Evolutionary conservation across 2,113 vertebrate genomes (phyloP).

Genomic region (Falcunculus frontatus): DNA sequence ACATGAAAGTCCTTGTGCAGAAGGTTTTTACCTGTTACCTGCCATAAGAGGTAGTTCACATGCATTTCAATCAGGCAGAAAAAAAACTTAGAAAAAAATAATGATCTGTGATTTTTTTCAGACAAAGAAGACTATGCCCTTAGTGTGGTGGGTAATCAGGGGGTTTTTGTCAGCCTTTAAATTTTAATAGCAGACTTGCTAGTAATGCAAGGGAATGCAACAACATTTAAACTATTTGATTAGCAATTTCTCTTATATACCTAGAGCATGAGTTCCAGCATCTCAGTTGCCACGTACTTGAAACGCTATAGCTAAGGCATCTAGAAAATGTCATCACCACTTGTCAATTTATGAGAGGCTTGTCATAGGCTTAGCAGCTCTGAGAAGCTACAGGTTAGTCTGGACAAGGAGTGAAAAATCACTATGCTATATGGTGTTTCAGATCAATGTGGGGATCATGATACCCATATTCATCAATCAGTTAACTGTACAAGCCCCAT

Average conservation of each 20-base stretch:
- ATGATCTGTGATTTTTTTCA: neutral
- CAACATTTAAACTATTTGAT: neutral
- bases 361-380: constrained; percentile 11
- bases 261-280: neutral
- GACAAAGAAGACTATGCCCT: neutral
- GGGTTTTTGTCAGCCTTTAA: neutral
- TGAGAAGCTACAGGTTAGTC: neutral
- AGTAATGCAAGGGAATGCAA: neutral
- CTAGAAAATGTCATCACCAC: neutral
- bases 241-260: neutral
- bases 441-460: neutral
- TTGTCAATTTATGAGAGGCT: neutral
- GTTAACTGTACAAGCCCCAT: neutral
- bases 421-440: neutral
- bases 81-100: neutral
- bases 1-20: neutral
- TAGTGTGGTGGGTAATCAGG: neutral
- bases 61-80: neutral
- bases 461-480: neutral
- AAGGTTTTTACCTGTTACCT: neutral
- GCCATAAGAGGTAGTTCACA: neutral
- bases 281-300: constrained; percentile 1
- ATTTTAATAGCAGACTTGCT: neutral
- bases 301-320: neutral
- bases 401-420: neutral